phyloP scores from a whole-genome alignment of 1,140 invertebrate genomes.

The Papilio helenus region DNA sequence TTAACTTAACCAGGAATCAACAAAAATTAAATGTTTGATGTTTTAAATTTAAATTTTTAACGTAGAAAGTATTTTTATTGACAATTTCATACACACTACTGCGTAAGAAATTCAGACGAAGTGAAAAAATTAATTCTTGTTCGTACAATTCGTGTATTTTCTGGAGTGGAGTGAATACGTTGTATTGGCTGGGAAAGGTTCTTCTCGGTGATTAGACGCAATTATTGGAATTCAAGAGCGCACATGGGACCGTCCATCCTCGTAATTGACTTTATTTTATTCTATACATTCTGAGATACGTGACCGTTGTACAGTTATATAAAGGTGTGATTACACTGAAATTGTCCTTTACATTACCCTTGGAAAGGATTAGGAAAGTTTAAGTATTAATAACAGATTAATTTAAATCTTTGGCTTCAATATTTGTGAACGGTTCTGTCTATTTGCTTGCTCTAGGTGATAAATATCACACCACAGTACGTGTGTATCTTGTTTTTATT shows the following conservation, averaged over 20 bases:
- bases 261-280: slow-evolving; percentile 63
- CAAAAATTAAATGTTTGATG: too few species aligned
- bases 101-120: neutral
- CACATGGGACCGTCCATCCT: slow-evolving; percentile 57
- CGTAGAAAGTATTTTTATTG: too few species aligned
- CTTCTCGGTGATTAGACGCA: slow-evolving; percentile 58
- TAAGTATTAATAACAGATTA: too few species aligned
- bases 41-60: too few species aligned
- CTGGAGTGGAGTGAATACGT: neutral
- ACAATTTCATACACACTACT: too few species aligned
- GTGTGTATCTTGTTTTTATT: too few species aligned
- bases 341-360: neutral
- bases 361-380: neutral
- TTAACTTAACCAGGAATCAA: neutral
- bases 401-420: neutral
- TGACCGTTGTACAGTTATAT: neutral
- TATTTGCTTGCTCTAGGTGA: too few species aligned
- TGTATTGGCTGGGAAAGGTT: slow-evolving; percentile 37
- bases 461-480: too few species aligned
- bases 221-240: slow-evolving; percentile 57
- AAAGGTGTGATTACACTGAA: neutral
- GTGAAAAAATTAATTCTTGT: neutral
- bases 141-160: neutral
- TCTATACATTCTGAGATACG: slow-evolving; percentile 29
- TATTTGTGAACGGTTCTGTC: too few species aligned